Conservation (phyloP, 2,888 invertebrate genomes). For the Stegana nigrithorax region DNA sequence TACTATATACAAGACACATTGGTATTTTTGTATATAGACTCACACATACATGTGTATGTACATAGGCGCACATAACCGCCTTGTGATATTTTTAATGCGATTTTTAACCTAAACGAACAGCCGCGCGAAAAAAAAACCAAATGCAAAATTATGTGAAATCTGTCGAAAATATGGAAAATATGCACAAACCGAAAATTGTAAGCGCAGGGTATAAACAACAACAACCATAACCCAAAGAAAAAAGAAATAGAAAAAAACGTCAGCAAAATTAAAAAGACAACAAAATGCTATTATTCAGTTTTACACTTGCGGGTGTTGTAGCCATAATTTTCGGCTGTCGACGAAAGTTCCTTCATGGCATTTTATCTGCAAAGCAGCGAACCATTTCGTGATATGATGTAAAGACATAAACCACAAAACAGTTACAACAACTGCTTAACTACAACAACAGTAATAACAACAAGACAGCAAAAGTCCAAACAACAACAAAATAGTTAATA, state of each 20-base stretch:
- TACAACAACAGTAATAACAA: no score
- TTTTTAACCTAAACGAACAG: conserved; percentile 43
- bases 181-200: conserved; percentile 10
- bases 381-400: conserved; percentile 27
- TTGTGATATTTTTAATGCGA: conserved; percentile 56
- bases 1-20: no score
- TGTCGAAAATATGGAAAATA: not conserved
- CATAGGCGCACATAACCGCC: no score
- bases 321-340: conserved; percentile 28
- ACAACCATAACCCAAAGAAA: not conserved
- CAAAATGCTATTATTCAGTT: conserved; percentile 39
- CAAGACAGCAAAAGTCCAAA: not conserved
- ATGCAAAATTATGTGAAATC: no score
- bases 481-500: conserved; percentile 4
- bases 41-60: no score
- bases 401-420: no score
- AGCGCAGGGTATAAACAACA: not conserved
- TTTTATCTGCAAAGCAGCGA: conserved; percentile 9
- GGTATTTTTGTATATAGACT: not conserved
- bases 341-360: conserved; percentile 29
- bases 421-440: no score
- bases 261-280: not conserved
- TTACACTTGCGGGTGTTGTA: conserved; percentile 63
- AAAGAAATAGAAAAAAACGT: not conserved
- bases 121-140: no score